phyloP scores from a whole-genome alignment of 1,140 invertebrate species.

The Trachymyrmex cornetzi region DNA sequence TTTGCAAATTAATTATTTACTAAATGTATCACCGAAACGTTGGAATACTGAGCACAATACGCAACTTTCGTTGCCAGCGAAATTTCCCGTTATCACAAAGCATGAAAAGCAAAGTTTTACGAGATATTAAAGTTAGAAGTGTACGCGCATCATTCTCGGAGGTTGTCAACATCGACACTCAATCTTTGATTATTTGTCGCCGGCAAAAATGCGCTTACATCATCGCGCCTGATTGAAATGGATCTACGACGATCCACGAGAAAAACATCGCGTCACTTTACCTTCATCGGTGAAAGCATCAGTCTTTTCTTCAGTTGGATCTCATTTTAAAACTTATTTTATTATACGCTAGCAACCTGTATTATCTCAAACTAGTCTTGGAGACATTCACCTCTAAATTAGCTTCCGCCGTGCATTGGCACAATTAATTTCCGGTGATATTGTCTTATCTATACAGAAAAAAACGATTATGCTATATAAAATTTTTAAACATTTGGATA shows the following conservation, averaged over 20 bases:
- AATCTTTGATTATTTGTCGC: constrained; percentile 34
- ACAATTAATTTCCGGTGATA: constrained; percentile 1
- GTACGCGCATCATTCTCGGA: neutral
- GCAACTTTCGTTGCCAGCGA: neutral
- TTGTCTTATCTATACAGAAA: too few species aligned
- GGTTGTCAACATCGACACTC: neutral
- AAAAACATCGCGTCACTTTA: constrained; percentile 8
- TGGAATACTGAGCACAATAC: neutral
- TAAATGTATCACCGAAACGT: neutral
- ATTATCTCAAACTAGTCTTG: constrained; percentile 27
- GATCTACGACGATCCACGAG: neutral
- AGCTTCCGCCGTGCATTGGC: neutral
- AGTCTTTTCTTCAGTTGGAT: neutral
- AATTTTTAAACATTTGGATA: too few species aligned
- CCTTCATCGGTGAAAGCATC: neutral
- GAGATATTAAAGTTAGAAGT: neutral
- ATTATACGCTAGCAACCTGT: neutral
- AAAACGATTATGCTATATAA: too few species aligned
- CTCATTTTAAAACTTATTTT: constrained; percentile 1
- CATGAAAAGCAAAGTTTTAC: neutral
- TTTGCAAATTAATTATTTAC: neutral
- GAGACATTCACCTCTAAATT: constrained; percentile 55
- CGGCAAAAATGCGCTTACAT: constrained; percentile 56
- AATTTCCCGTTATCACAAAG: neutral
- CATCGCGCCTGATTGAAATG: constrained; percentile 49